Percentiles rank a stretch among this genome's conserved stretches.
phyloP scores from a whole-genome alignment of 2,888 invertebrate genomes.

The Thalpophila matura region DNA sequence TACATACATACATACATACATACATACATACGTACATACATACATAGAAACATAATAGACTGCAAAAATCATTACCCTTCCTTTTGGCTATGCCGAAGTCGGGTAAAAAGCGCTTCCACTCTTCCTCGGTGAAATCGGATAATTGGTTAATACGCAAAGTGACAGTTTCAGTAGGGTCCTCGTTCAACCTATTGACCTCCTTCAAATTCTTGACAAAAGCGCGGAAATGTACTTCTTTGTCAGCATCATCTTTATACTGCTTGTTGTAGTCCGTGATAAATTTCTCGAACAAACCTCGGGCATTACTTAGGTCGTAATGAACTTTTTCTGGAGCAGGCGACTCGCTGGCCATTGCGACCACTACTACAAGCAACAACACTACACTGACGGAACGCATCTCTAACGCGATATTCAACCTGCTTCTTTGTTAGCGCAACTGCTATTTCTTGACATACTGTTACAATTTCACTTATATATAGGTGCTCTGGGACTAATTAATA shows the following conservation, averaged over 20 bases:
- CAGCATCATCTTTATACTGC: slow-evolving; percentile 69
- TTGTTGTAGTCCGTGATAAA: slow-evolving; percentile 68
- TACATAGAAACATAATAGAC: too few relatives aligned
- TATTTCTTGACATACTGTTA: not conserved
- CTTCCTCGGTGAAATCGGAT: slow-evolving; percentile 71
- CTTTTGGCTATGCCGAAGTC: too few relatives aligned
- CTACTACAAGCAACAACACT: slow-evolving; percentile 42
- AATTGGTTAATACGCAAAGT: slow-evolving; percentile 71
- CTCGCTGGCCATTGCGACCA: slow-evolving; percentile 55
- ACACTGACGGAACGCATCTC: slow-evolving; percentile 46
- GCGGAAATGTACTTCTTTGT: slow-evolving; percentile 66
- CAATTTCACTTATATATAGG: slow-evolving; percentile 24
- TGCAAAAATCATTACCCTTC: too few relatives aligned
- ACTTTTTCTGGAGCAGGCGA: slow-evolving; percentile 28
- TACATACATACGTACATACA: too few relatives aligned
- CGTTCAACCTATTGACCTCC: slow-evolving; percentile 66
- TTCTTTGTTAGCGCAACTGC: slow-evolving; percentile 21
- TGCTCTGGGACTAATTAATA: slow-evolving; percentile 17
- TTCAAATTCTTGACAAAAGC: slow-evolving; percentile 66
- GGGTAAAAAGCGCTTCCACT: slow-evolving; percentile 54
- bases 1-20: too few relatives aligned
- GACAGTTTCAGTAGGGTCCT: slow-evolving; percentile 36
- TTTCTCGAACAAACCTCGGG: slow-evolving; percentile 64
- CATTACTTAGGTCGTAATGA: slow-evolving; percentile 66
- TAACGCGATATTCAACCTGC: slow-evolving; percentile 13